phyloP scores from a whole-genome alignment of 2,888 invertebrate genomes.

The Stramonita haemastoma region DNA sequence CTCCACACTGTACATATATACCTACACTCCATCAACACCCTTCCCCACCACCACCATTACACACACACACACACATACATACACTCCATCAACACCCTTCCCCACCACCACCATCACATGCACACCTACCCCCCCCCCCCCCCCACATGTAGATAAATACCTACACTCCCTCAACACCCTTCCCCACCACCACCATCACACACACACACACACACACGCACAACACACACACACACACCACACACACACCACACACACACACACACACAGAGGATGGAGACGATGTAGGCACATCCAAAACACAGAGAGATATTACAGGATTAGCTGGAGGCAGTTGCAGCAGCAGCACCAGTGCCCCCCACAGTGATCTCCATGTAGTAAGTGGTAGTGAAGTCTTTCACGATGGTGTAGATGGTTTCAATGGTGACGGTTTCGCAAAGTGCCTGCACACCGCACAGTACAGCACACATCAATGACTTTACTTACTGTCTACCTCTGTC shows the following conservation, averaged over 20 bases:
- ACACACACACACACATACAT: conserved; percentile 11
- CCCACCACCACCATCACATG: too few relatives aligned
- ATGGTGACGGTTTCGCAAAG: conserved; percentile 65
- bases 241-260: background rate
- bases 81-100: background rate
- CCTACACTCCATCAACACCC: background rate
- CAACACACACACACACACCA: background rate
- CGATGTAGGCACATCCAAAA: background rate
- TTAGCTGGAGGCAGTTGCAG: background rate
- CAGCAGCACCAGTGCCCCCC: background rate
- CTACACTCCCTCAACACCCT: too few relatives aligned
- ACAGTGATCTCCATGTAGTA: conserved; percentile 62
- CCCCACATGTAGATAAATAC: background rate
- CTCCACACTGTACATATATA: background rate
- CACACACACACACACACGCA: too few relatives aligned
- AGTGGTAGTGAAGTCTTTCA: conserved; percentile 60
- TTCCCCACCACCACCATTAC: background rate
- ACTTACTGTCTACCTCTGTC: too few relatives aligned
- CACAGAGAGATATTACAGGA: background rate
- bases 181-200: too few relatives aligned
- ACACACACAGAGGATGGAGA: background rate
- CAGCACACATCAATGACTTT: too few relatives aligned
- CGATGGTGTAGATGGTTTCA: conserved; percentile 63
- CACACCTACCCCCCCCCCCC: too few relatives aligned
- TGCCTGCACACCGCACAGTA: conserved; percentile 57